These are phyloP conservation scores for Sus scrofa DNA, from an alignment of 2,113 vertebrate genomes.

Conservation along the genomic window T2T-Sscrofa CM000823.6:38708501-38709000, in stretches of 20 bases:
- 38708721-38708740: no score
- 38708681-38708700: not conserved
- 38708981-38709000: not conserved
- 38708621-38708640: slow-evolving; percentile 91
- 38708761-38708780: not conserved
- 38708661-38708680: not conserved
- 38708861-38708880: not conserved
- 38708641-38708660: slow-evolving; percentile 87
- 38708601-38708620: slow-evolving; percentile 89
- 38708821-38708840: not conserved
- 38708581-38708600: slow-evolving; percentile 86
- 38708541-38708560: slow-evolving; percentile 89
- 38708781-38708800: not conserved
- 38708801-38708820: not conserved
- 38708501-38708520: slow-evolving; percentile 93
- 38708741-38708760: not conserved
- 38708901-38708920: not conserved
- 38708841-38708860: no score
- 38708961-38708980: not conserved
- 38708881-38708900: not conserved
- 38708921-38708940: not conserved
- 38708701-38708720: not conserved
- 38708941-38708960: not conserved
- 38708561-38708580: slow-evolving; percentile 87
- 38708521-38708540: slow-evolving; percentile 91